A percentile compares a stretch with the other conserved stretches of the same genome.
phyloP scores from a whole-genome alignment of 2,113 vertebrate species.

The Chelonoidis abingdonii region DNA sequence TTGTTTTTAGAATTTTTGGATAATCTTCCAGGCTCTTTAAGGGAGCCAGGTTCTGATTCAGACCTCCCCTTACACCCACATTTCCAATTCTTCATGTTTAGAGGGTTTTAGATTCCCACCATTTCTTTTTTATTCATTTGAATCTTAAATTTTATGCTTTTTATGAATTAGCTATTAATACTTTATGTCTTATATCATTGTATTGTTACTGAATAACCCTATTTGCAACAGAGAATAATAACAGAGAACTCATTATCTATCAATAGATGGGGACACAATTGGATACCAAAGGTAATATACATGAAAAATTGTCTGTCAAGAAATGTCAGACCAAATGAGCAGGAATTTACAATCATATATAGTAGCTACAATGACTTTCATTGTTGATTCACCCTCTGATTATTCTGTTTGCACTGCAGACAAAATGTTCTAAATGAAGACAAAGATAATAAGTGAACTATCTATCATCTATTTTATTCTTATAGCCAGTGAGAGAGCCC shows the following conservation, averaged over 20 bases:
- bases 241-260: constrained; percentile 22
- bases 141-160: constrained; percentile 16
- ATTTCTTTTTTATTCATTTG: constrained; percentile 57
- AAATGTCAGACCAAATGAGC: constrained; percentile 27
- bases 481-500: constrained; percentile 18
- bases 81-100: constrained; percentile 3
- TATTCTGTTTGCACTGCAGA: constrained; percentile 47
- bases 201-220: constrained; percentile 37
- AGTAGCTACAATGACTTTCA: neutral
- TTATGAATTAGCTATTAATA: constrained; percentile 52
- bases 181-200: constrained; percentile 61
- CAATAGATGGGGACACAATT: constrained; percentile 1
- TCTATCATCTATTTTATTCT: constrained; percentile 56
- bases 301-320: constrained; percentile 57
- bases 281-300: constrained; percentile 44
- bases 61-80: neutral
- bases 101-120: constrained; percentile 22
- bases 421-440: constrained; percentile 47
- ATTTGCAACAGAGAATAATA: constrained; percentile 30
- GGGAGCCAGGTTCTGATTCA: constrained; percentile 35
- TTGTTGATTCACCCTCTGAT: constrained; percentile 53
- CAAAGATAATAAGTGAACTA: constrained; percentile 31
- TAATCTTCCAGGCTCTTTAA: constrained; percentile 16
- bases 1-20: constrained; percentile 13
- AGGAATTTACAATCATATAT: constrained; percentile 14